Conservation (phyloP, 2,113 vertebrate species). For the Amphiprion ocellaris region DNA sequence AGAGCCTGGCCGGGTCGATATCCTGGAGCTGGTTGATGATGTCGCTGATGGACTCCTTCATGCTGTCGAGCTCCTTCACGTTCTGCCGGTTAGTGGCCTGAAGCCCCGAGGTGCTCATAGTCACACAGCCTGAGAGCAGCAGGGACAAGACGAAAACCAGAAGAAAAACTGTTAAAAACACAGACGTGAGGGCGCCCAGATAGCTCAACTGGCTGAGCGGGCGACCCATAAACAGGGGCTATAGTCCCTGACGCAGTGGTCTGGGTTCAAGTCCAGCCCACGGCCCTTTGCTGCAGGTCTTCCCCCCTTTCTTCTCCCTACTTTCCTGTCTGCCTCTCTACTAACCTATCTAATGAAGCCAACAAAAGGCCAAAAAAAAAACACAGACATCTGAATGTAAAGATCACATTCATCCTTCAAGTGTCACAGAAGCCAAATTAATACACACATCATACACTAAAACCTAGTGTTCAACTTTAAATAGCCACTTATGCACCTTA, state of each 20-base stretch:
- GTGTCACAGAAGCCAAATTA: background rate
- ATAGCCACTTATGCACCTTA: background rate
- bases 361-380: slow-evolving; percentile 2
- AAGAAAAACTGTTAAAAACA: slow-evolving; percentile 9
- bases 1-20: slow-evolving; percentile 84
- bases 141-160: slow-evolving; percentile 21
- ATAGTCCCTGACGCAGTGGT: no score
- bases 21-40: slow-evolving; percentile 87
- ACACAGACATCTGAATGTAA: background rate
- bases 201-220: no score
- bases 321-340: no score
- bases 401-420: background rate
- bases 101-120: slow-evolving; percentile 81
- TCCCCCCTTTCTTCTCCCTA: no score
- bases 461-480: background rate
- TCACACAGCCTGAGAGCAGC: slow-evolving; percentile 64
- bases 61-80: slow-evolving; percentile 83
- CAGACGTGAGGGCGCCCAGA: slow-evolving; percentile 23
- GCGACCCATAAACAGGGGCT: no score
- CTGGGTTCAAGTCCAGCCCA: no score
- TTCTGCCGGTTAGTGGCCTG: slow-evolving; percentile 73
- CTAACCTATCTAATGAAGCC: no score
- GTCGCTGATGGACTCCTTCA: slow-evolving; percentile 86
- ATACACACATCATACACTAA: background rate
- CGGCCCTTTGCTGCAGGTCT: no score